Conservation (phyloP, 2,888 invertebrate genomes). For the Calameuta filiformis region DNA sequence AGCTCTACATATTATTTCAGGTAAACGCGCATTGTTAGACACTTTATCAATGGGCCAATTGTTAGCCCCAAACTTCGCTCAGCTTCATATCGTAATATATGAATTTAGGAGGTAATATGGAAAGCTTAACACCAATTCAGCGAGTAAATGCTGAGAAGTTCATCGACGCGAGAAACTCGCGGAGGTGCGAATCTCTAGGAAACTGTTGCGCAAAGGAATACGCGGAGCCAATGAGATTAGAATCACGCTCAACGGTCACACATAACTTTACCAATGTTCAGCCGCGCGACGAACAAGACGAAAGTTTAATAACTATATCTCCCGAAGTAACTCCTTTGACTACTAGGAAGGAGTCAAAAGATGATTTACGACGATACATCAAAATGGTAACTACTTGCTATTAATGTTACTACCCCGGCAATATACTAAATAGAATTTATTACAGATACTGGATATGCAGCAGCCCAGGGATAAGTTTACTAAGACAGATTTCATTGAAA, state of each 20-base stretch:
- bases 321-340: conserved; percentile 60
- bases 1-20: conserved; percentile 76
- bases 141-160: conserved; percentile 51
- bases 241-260: conserved; percentile 21
- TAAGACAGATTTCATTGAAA: conserved; percentile 32
- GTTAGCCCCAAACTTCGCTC: conserved; percentile 4
- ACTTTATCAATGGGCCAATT: not conserved
- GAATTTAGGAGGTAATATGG: conserved; percentile 49
- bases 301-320: conserved; percentile 47
- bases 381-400: conserved; percentile 62
- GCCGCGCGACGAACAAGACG: conserved; percentile 44
- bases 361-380: conserved; percentile 68
- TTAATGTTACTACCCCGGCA: not conserved
- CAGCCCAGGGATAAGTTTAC: conserved; percentile 45
- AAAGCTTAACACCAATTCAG: conserved; percentile 48
- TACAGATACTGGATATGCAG: conserved; percentile 59
- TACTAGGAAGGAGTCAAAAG: conserved; percentile 59
- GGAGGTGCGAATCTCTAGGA: conserved; percentile 43
- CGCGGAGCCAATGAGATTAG: conserved; percentile 46
- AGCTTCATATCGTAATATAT: conserved; percentile 10
- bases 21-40: conserved; percentile 24
- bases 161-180: conserved; percentile 46
- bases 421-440: not conserved
- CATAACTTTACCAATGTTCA: conserved; percentile 17
- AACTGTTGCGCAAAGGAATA: conserved; percentile 44